Base-by-base conservation (phyloP, 2,888 invertebrate species). In the Drosophila testacea region DNA sequence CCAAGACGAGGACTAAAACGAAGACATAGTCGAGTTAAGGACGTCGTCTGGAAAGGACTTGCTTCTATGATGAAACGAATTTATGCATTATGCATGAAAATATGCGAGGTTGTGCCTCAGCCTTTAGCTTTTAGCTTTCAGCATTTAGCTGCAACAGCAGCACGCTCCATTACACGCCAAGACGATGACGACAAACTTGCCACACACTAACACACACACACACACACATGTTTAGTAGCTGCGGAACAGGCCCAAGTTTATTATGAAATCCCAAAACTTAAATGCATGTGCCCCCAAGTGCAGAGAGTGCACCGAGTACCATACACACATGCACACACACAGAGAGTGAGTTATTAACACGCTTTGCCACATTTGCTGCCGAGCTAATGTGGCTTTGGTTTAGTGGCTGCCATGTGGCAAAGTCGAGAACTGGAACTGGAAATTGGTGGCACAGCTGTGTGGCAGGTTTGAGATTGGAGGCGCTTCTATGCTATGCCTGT, bases 341-440 rank as follows among this genome's bases (percentile, higher is more conserved):
- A 50, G 41, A 44, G 30, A 77, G 86, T 87, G 88, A 87, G 89
- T 87, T 87, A 87, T 87, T 87, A 87, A 89, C 88, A 87, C 89
- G 88, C 89, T 79, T 84, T 89, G 87, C 84, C 86, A 84, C 89
- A 86, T 81, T 87, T 83, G 81, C 86, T 79, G 82, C 86, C 86
- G 73, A 82, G 85, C 83, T 88, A 85, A 83, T 88, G 88, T 85
- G 88, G 83, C 88, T 82, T 78, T 87, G 80, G 78, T 77, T 87
- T 83, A 83, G 83, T 87, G 84, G 87, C 73, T 85, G 77, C 64
- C 79, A 68, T 79, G 79, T 74, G 77, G 75, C 79, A 70, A 41
- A 30, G 57, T 44, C 68, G 54, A 50, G 52, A 54, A 13, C 9
- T 36, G 38, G 41, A 36, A 36, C 38, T 39, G 56, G 10, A 46